Conservation (phyloP, 2,113 vertebrate genomes). For the Pseudopodoces humilis region DNA sequence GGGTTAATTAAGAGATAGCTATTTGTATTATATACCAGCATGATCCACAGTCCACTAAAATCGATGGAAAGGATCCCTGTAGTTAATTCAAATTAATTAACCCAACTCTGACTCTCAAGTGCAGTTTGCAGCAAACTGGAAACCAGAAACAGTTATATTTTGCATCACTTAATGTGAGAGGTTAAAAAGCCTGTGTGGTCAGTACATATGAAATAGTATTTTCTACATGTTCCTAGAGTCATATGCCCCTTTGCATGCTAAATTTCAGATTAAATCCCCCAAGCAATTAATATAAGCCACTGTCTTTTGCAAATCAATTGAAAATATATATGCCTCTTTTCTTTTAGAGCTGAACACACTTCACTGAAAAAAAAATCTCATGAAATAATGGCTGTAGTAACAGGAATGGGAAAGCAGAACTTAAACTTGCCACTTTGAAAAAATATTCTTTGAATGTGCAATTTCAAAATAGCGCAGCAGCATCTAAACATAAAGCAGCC, state of each 20-base stretch:
- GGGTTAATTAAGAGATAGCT: constrained; percentile 40
- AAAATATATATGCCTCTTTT: neutral
- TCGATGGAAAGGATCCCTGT: neutral
- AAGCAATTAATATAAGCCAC: neutral
- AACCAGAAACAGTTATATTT: neutral
- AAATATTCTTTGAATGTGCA: neutral
- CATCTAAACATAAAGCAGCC: neutral
- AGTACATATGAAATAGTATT: neutral
- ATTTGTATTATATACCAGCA: neutral
- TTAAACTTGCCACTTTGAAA: neutral
- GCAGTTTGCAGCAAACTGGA: neutral
- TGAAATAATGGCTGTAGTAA: neutral
- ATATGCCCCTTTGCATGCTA: neutral
- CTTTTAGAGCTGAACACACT: neutral
- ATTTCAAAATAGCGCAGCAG: neutral
- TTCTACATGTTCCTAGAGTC: neutral
- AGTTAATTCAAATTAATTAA: constrained; percentile 55
- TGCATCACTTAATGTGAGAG: neutral
- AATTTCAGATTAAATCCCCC: neutral
- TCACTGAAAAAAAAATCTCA: neutral
- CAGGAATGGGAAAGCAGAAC: neutral
- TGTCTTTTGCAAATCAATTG: neutral
- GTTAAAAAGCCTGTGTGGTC: neutral
- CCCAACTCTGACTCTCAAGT: neutral
- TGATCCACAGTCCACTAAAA: constrained; percentile 13